A percentile compares a stretch with the other conserved stretches of the same genome.
These are phyloP conservation scores for Globodera ellingtonae DNA, from an alignment of 1,140 invertebrate species.

Conservation along the genomic window DNA sequence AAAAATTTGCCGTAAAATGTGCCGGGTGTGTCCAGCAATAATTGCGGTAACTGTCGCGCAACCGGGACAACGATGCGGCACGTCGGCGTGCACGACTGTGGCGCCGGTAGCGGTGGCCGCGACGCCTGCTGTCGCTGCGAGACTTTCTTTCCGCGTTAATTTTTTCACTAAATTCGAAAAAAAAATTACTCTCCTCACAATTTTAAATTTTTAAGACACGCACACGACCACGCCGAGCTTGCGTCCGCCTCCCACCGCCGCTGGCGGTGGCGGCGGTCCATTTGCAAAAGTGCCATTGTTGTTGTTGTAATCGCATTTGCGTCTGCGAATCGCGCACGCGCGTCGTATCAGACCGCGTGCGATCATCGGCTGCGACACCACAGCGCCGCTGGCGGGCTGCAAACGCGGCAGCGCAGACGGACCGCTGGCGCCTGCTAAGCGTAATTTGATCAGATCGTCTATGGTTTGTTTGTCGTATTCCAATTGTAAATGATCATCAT, in stretches of 20 bases:
- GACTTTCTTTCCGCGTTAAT: conserved; percentile 17
- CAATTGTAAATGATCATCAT: too few relatives aligned
- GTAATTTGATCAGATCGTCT: too few relatives aligned
- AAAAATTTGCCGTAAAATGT: not conserved
- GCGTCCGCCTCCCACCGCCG: not conserved
- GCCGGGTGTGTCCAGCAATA: conserved; percentile 17
- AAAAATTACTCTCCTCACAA: conserved; percentile 1
- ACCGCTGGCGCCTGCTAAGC: not conserved
- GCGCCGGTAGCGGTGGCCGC: too few relatives aligned
- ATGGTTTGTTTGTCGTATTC: too few relatives aligned
- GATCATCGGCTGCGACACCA: too few relatives aligned
- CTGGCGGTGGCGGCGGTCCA: not conserved
- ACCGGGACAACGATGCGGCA: conserved; percentile 10
- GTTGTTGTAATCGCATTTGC: not conserved
- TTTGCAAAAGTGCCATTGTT: too few relatives aligned
- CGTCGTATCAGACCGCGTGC: conserved; percentile 5
- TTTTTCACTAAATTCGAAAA: conserved; percentile 11
- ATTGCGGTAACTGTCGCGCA: conserved; percentile 15
- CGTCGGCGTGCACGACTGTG: not conserved
- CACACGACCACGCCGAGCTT: conserved; percentile 15
- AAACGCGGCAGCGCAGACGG: not conserved
- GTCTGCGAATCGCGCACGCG: conserved; percentile 16
- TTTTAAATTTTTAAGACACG: not conserved
- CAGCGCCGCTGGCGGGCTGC: too few relatives aligned
- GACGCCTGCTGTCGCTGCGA: not conserved